Evolutionary conservation across 2,113 vertebrate species (phyloP).

Genomic region (Pavo muticus): DNA sequence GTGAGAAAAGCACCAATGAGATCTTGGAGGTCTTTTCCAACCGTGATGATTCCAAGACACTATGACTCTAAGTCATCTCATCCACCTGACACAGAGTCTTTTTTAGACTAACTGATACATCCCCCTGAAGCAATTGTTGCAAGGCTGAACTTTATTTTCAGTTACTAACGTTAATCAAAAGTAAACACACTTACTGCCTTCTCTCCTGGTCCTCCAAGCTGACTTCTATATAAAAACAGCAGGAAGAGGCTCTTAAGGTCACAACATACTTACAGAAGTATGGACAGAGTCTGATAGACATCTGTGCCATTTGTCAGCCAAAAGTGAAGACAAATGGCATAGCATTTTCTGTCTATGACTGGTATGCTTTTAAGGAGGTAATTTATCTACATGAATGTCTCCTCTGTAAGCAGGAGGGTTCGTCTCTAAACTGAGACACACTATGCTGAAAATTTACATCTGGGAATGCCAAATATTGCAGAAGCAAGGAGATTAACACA

Average conservation of each 20-base stretch:
- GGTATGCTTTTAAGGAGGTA: constrained; percentile 33
- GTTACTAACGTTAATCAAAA: not conserved
- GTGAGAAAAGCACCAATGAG: not conserved
- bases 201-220: not conserved
- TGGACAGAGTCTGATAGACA: not conserved
- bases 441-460: not conserved
- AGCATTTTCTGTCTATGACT: constrained; percentile 5
- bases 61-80: not conserved
- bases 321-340: not conserved
- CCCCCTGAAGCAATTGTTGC: not conserved
- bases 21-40: no score
- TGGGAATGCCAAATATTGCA: constrained; percentile 26
- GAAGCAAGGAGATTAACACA: not conserved
- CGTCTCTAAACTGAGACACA: constrained; percentile 1
- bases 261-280: not conserved
- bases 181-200: not conserved
- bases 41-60: no score
- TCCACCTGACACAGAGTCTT: not conserved
- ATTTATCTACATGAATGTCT: constrained; percentile 26
- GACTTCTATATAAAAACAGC: not conserved
- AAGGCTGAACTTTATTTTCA: not conserved
- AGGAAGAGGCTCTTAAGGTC: not conserved
- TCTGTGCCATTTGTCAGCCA: constrained; percentile 7
- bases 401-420: not conserved
- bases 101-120: not conserved